Conservation (phyloP, 2,888 invertebrate genomes). For the Asteroscopus sphinx region DNA sequence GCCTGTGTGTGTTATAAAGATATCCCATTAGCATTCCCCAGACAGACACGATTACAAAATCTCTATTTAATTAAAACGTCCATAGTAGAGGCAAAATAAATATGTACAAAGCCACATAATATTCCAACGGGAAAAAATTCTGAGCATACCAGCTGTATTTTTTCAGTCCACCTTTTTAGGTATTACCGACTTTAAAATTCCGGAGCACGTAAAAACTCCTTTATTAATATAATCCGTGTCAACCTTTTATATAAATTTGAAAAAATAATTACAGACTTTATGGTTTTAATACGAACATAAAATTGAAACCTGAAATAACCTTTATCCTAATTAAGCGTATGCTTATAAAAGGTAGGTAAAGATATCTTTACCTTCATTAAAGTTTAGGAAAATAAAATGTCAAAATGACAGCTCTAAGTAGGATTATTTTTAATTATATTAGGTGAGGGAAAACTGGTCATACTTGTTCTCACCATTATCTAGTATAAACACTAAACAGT, state of each 20-base stretch:
- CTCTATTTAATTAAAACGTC: not conserved
- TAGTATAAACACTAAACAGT: too few relatives aligned
- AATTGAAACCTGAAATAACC: slow-evolving; percentile 50
- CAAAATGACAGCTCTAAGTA: slow-evolving; percentile 31
- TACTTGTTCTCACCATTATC: too few relatives aligned
- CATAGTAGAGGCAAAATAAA: not conserved
- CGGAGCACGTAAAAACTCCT: slow-evolving; percentile 25
- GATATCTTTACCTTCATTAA: slow-evolving; percentile 40
- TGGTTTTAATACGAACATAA: slow-evolving; percentile 46
- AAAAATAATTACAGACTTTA: slow-evolving; percentile 48
- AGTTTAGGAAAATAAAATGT: slow-evolving; percentile 20
- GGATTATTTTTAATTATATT: slow-evolving; percentile 26
- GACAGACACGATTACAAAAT: not conserved
- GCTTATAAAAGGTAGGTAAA: too few relatives aligned
- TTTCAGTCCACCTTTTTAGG: slow-evolving; percentile 25
- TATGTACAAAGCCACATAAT: not conserved
- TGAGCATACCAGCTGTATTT: slow-evolving; percentile 21
- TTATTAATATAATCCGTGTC: slow-evolving; percentile 37
- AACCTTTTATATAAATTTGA: slow-evolving; percentile 43
- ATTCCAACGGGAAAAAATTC: slow-evolving; percentile 7
- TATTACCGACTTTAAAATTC: slow-evolving; percentile 27
- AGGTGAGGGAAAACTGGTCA: too few relatives aligned
- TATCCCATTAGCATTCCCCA: too few relatives aligned
- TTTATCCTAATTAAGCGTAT: slow-evolving; percentile 56
- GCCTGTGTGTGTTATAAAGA: too few relatives aligned